A percentile compares a stretch with the other conserved stretches of the same genome.
phyloP scores from a whole-genome alignment of 2,888 invertebrate species.

The Xanthorhoe designata region DNA sequence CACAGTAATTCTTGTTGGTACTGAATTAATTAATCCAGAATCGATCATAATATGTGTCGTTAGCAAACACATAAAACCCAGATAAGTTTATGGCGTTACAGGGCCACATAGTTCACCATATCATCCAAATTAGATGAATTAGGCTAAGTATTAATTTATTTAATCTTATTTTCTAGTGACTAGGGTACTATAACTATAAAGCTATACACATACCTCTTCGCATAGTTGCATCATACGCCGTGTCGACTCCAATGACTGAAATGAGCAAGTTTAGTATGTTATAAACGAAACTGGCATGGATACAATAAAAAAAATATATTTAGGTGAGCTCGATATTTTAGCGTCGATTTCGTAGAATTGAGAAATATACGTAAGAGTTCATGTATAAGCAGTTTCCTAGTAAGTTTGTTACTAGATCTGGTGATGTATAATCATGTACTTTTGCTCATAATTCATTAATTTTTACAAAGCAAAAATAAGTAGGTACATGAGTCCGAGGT shows the following conservation, averaged over 20 bases:
- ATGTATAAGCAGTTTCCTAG: too few species aligned
- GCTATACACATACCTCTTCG: conserved; percentile 92
- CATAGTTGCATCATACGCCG: conserved; percentile 96
- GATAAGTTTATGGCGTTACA: conserved; percentile 20
- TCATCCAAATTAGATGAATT: conserved; percentile 22
- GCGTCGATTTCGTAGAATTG: too few species aligned
- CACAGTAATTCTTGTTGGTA: conserved; percentile 41
- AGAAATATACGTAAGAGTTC: too few species aligned
- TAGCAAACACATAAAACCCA: conserved; percentile 27
- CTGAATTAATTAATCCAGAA: conserved; percentile 20
- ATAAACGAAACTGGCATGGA: background rate
- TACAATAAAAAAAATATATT: too few species aligned
- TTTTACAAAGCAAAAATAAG: too few species aligned
- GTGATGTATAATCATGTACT: too few species aligned
- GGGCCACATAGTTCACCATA: conserved; percentile 9
- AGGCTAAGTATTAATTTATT: conserved; percentile 9
- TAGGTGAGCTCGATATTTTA: too few species aligned
- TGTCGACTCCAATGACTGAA: conserved; percentile 96
- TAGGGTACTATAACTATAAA: conserved; percentile 21
- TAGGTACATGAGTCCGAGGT: too few species aligned
- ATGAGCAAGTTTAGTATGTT: conserved; percentile 55
- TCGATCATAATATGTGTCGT: conserved; percentile 14
- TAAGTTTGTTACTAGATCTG: too few species aligned
- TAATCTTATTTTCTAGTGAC: conserved; percentile 4
- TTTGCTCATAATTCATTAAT: too few species aligned